Conservation (phyloP, 2,113 vertebrate genomes). For the Phodopus roborovskii region DNA sequence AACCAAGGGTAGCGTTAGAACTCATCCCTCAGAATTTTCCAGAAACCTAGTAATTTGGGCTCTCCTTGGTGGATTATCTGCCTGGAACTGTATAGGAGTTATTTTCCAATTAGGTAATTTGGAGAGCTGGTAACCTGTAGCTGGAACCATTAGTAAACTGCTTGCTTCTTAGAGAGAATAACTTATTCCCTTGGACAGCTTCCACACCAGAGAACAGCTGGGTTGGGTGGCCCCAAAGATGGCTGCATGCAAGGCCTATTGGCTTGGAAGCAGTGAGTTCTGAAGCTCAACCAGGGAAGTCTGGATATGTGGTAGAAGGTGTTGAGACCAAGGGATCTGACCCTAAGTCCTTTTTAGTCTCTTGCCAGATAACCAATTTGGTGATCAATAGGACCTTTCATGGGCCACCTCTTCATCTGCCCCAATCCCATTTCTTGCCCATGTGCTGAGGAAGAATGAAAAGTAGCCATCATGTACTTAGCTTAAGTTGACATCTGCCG, state of each 20-base stretch:
- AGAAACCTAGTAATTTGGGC: neutral
- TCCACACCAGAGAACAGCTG: neutral
- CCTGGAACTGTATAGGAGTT: neutral
- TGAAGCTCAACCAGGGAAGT: neutral
- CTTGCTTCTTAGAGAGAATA: neutral
- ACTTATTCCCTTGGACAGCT: neutral
- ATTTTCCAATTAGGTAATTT: neutral
- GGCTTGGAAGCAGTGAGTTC: rapidly evolving
- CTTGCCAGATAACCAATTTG: neutral
- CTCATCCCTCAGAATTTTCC: neutral
- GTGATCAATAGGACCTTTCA: neutral
- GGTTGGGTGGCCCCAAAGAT: neutral
- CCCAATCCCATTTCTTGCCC: neutral
- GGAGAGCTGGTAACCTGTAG: neutral
- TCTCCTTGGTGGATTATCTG: neutral
- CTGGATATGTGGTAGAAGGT: too few species aligned
- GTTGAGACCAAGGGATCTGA: neutral
- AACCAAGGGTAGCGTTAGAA: neutral
- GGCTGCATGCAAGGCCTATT: neutral
- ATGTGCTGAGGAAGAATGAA: neutral
- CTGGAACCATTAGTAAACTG: neutral
- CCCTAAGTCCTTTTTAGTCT: neutral
- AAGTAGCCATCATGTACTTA: slow-evolving; percentile 61
- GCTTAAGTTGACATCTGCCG: slow-evolving; percentile 52
- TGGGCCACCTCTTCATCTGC: neutral